Conservation (phyloP, 2,888 invertebrate species). For the Tetrapedia diversipes region DNA sequence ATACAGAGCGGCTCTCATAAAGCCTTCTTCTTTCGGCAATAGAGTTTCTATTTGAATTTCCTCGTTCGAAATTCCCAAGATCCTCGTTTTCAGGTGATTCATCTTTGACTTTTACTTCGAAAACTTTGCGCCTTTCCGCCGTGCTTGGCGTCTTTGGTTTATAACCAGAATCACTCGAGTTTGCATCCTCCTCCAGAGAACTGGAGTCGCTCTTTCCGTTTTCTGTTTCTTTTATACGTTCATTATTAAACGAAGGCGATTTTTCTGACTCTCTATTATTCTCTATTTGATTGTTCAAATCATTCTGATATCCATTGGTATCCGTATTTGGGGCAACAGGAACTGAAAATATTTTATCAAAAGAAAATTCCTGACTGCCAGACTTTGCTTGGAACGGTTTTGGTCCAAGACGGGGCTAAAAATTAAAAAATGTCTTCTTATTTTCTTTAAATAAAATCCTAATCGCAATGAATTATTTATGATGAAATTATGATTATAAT, state of each 20-base stretch:
- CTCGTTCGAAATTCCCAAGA: conserved; percentile 84
- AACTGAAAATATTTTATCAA: conserved; percentile 92
- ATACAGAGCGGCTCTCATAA: conserved; percentile 90
- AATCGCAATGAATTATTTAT: neutral
- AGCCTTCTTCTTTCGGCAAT: conserved; percentile 91
- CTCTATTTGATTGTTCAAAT: conserved; percentile 74
- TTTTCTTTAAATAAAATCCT: neutral
- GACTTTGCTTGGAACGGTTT: conserved; percentile 93
- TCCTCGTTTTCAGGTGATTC: conserved; percentile 85
- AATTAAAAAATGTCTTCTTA: conserved; percentile 50
- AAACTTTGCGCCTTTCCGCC: conserved; percentile 90
- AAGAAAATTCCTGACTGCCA: conserved; percentile 89
- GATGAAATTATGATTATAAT: conserved; percentile 33
- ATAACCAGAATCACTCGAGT: conserved; percentile 87
- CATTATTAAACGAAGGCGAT: conserved; percentile 72
- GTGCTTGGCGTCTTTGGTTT: conserved; percentile 90
- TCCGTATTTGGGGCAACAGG: conserved; percentile 87
- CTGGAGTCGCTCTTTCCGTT: conserved; percentile 86
- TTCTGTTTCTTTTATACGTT: conserved; percentile 80
- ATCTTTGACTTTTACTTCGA: conserved; percentile 84
- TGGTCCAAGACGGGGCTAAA: conserved; percentile 92
- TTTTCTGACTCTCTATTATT: conserved; percentile 73
- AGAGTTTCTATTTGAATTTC: conserved; percentile 87
- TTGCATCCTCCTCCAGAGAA: conserved; percentile 86
- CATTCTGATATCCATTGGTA: conserved; percentile 78